Evolutionary conservation across 2,113 vertebrate genomes (phyloP), one percentile per base, ranked within the genome.

Genomic region (Grallaria varia): DNA sequence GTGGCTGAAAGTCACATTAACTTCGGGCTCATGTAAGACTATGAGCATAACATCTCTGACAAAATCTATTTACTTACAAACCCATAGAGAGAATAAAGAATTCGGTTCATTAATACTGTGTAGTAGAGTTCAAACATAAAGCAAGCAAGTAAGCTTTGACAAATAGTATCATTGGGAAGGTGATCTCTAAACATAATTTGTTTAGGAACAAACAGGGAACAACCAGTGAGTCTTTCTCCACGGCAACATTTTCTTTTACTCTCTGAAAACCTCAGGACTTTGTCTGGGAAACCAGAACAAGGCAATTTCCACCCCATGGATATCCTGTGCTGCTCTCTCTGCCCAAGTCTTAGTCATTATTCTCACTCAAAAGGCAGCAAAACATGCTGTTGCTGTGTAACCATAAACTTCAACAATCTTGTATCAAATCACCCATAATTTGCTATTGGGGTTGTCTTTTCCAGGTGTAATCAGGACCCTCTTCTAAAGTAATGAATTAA

Each of bases 401-500:
- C 40, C 42, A 37, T 39, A 82, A 86, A 81, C 31, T 59, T 66
- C 25, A 90, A 9, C 42, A 14, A 33, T n/a, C 75, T 75, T 63
- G 19, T 56, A 40, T 67, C 66, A 66, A 91, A 80, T 92, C 89
- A 80, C 7, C 4, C 35, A 42, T 56, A 45, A 86, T 93, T 82
- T 84, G 37, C 55, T 87, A 16, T 30, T 37, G 7, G n/a, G 10
- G 14, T 87, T 90, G 90, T 72, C 50, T 81, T 92, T 93, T 90
- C 55, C n/a, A 77, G n/a, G 21, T 67, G 14, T 74, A 95, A 95
- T 74, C 73, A 92, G 39, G 50, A 58, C 37, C 69, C 9, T 56
- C 31, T 80, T 79, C 56, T 90, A 74, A 69, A 85, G 73, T 72
- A 90, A 87, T 53, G 19, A 93, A 93, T 93, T 58, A 80, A 94